Evolutionary conservation across 2,888 invertebrate species (phyloP).

Genomic region (Sphaerophoria taeniata): DNA sequence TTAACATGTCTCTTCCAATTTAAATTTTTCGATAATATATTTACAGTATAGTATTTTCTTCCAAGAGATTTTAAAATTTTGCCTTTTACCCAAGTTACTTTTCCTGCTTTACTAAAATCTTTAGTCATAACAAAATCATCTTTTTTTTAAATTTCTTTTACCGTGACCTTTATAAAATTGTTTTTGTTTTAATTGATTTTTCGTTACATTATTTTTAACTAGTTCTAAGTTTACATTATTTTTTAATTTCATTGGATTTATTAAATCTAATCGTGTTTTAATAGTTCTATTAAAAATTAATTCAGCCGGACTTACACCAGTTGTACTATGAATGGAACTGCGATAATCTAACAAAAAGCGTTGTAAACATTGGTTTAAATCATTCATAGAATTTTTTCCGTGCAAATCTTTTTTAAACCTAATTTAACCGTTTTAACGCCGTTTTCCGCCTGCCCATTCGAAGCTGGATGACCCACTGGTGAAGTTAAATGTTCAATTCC

Average conservation of each 20-base stretch:
- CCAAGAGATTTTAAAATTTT: too few relatives aligned
- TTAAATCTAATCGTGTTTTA: conserved; percentile 18
- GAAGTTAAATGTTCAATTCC: conserved; percentile 25
- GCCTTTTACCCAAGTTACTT: conserved; percentile 22
- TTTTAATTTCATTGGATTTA: conserved; percentile 8
- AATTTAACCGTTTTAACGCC: conserved; percentile 5
- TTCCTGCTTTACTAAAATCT: conserved; percentile 23
- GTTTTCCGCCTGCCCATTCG: too few relatives aligned
- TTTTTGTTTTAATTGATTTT: conserved; percentile 13
- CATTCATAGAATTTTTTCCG: not conserved
- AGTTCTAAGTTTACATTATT: too few relatives aligned
- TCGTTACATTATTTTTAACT: not conserved
- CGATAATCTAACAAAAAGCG: conserved; percentile 11
- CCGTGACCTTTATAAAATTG: not conserved
- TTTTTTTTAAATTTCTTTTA: not conserved
- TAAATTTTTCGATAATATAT: too few relatives aligned
- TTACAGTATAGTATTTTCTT: too few relatives aligned
- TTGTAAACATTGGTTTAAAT: not conserved
- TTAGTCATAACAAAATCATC: conserved; percentile 23
- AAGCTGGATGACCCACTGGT: conserved; percentile 10
- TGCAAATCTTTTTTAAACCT: conserved; percentile 13
- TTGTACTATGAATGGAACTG: conserved; percentile 1
- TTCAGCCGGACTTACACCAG: not conserved
- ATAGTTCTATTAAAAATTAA: conserved; percentile 21
- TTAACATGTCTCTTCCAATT: conserved; percentile 30